Conservation (phyloP, 2,888 invertebrate genomes). For the Cephalotes varians region DNA sequence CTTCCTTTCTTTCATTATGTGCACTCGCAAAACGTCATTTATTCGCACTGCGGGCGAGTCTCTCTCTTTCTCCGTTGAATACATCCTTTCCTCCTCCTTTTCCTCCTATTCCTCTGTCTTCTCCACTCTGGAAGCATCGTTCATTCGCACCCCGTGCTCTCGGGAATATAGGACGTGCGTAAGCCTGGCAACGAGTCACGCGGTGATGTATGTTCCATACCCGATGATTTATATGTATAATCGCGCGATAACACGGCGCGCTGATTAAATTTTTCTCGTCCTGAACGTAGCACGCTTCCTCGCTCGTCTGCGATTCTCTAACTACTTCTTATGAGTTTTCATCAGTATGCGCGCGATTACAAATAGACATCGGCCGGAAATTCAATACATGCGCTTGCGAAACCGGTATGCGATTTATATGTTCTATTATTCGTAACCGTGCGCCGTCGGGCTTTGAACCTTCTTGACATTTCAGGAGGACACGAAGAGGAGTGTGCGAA, state of each 20-base stretch:
- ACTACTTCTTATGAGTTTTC: constrained; percentile 1
- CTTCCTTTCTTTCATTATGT: constrained; percentile 26
- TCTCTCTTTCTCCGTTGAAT: constrained; percentile 23
- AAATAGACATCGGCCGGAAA: constrained; percentile 9
- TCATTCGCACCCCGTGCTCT: constrained; percentile 63
- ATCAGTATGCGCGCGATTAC: background rate
- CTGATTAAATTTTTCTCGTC: constrained; percentile 38
- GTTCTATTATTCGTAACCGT: constrained; percentile 29
- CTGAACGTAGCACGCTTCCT: background rate
- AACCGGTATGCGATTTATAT: constrained; percentile 32
- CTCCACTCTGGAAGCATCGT: constrained; percentile 49
- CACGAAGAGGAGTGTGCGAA: constrained; percentile 37
- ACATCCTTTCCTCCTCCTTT: background rate
- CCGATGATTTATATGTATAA: constrained; percentile 38
- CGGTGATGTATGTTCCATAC: constrained; percentile 25
- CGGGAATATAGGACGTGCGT: constrained; percentile 39
- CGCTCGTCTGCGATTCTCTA: background rate
- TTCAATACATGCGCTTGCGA: constrained; percentile 13
- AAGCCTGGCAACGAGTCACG: constrained; percentile 56
- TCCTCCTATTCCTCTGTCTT: constrained; percentile 19
- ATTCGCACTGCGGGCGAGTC: constrained; percentile 50
- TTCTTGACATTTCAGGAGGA: constrained; percentile 62
- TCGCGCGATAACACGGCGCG: constrained; percentile 26
- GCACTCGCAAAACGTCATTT: constrained; percentile 49
- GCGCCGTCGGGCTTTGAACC: constrained; percentile 60